A percentile compares a stretch with the other conserved stretches of the same genome.
Evolutionary conservation across 2,113 vertebrate genomes (phyloP).

Genomic region (Python bivittatus): DNA sequence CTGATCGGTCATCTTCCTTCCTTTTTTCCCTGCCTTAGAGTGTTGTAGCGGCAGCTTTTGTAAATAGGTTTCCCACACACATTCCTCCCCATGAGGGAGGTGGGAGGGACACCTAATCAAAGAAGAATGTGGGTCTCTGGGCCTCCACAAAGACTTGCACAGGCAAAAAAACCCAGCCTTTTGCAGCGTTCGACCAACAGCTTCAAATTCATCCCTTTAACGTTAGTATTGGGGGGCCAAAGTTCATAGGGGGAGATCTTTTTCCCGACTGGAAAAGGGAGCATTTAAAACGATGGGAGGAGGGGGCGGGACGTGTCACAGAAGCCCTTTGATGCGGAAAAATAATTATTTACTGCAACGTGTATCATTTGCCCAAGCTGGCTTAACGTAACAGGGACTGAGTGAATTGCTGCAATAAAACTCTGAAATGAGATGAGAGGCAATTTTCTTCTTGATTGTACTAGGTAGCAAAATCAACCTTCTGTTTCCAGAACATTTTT

Average conservation of each 20-base stretch:
- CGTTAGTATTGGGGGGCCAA: not conserved
- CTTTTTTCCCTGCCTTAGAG: constrained; percentile 22
- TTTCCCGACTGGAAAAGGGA: not conserved
- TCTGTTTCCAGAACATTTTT: not conserved
- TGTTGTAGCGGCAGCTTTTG: constrained; percentile 51
- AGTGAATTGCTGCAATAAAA: not conserved
- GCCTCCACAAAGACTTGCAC: not conserved
- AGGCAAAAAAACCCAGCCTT: not conserved
- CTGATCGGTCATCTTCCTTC: constrained; percentile 28
- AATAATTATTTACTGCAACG: not conserved
- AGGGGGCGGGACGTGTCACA: not conserved
- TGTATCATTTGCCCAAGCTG: not conserved
- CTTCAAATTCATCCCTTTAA: not conserved
- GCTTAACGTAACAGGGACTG: not conserved
- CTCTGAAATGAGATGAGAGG: not conserved
- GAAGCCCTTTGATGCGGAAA: not conserved
- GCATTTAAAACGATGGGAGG: not conserved
- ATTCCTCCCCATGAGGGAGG: constrained; percentile 61
- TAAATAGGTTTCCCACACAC: constrained; percentile 72
- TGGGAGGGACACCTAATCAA: constrained; percentile 62
- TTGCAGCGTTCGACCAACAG: not conserved
- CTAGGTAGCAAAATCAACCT: no score
- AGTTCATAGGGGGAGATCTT: not conserved
- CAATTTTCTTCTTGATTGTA: not conserved
- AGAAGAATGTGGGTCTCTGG: constrained; percentile 54